Percentiles rank a stretch among this genome's conserved stretches.
Evolutionary conservation across 2,888 invertebrate species (phyloP).

Genomic region (Drosophila antonietae): DNA sequence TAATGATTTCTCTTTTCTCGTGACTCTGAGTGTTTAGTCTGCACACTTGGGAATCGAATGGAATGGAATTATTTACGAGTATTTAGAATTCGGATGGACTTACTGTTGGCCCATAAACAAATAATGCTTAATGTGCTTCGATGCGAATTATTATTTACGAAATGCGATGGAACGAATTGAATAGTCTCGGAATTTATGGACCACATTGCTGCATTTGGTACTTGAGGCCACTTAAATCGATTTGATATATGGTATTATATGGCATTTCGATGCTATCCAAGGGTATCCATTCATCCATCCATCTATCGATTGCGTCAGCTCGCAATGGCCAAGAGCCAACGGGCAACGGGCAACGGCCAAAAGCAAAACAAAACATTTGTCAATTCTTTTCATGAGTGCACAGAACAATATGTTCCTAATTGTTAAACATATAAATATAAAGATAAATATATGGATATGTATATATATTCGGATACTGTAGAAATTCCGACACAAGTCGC

Average conservation of each 20-base stretch:
- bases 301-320: slow-evolving; percentile 34
- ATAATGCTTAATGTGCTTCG: slow-evolving; percentile 63
- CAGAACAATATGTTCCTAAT: slow-evolving; percentile 3
- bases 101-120: slow-evolving; percentile 57
- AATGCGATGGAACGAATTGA: slow-evolving; percentile 55
- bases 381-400: slow-evolving; percentile 16
- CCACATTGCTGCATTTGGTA: slow-evolving; percentile 64
- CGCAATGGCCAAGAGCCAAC: background rate
- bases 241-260: slow-evolving; percentile 41
- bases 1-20: slow-evolving; percentile 8
- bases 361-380: slow-evolving; percentile 23
- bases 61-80: slow-evolving; percentile 66
- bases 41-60: slow-evolving; percentile 48
- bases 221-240: slow-evolving; percentile 63
- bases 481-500: background rate
- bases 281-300: slow-evolving; percentile 5
- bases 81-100: slow-evolving; percentile 47
- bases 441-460: background rate
- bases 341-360: background rate
- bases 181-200: slow-evolving; percentile 43
- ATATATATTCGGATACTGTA: background rate
- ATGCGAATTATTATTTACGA: slow-evolving; percentile 70
- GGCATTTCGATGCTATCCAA: slow-evolving; percentile 14
- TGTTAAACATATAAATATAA: background rate
- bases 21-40: slow-evolving; percentile 51